A percentile compares a stretch with the other conserved stretches of the same genome.
Conservation (phyloP, 2,113 vertebrate genomes). For the Pelobates fuscus region DNA sequence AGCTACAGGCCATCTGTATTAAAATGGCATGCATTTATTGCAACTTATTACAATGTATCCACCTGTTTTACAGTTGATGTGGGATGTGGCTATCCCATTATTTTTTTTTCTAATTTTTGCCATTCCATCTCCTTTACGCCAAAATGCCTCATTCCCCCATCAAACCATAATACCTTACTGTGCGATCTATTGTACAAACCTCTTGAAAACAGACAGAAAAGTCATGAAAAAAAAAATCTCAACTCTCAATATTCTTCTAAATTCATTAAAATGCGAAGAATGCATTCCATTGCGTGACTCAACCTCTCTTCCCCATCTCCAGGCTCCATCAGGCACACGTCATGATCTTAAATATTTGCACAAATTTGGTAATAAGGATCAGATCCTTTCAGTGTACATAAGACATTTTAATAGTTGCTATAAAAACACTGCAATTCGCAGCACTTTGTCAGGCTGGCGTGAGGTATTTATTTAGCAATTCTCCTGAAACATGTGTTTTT, state of each 20-base stretch:
- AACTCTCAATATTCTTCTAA: slow-evolving; percentile 10
- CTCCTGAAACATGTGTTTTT: not conserved
- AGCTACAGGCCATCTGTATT: no score
- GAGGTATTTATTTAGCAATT: not conserved
- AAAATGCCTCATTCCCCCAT: no score
- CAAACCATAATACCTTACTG: no score
- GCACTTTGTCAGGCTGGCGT: not conserved
- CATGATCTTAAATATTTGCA: not conserved
- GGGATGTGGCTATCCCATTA: no score
- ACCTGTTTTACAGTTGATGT: no score
- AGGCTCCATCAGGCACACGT: not conserved
- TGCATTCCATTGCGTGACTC: slow-evolving; percentile 18
- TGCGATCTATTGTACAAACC: no score
- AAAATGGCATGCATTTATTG: no score
- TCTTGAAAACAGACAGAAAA: no score
- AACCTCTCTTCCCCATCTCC: not conserved
- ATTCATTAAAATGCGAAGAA: not conserved
- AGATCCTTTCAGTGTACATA: not conserved
- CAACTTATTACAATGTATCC: no score
- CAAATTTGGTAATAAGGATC: not conserved
- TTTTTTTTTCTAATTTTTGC: no score
- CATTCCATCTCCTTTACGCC: no score
- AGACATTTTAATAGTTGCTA: not conserved
- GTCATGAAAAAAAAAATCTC: no score
- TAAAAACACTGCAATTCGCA: not conserved